Evolutionary conservation across 2,113 vertebrate genomes (phyloP).

Genomic region (Engraulis encrasicolus): DNA sequence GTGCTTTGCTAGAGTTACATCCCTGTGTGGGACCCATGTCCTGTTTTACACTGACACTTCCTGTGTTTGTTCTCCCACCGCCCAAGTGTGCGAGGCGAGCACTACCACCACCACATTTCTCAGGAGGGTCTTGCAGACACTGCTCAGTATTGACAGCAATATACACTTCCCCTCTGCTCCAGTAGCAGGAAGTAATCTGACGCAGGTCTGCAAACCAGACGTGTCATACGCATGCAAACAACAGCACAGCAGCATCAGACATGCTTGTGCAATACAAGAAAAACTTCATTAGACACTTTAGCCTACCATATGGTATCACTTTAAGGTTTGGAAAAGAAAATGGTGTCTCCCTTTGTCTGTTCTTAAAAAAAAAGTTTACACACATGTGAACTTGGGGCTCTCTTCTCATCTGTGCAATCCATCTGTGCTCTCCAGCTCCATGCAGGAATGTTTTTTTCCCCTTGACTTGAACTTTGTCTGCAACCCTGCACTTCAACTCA

Average conservation of each 20-base stretch:
- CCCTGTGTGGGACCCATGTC: constrained; percentile 57
- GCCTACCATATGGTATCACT: neutral
- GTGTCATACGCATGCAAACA: too few species aligned
- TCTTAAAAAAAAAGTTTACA: neutral
- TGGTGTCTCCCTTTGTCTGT: neutral
- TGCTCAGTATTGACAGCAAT: constrained; percentile 1
- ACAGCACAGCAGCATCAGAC: neutral
- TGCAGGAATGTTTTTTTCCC: too few species aligned
- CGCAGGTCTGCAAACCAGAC: neutral
- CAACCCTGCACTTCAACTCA: too few species aligned
- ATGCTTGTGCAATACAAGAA: constrained; percentile 7
- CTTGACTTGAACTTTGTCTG: too few species aligned
- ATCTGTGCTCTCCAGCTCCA: neutral
- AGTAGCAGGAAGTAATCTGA: neutral
- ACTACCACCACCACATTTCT: neutral
- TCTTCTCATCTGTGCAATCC: neutral
- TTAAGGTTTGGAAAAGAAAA: neutral
- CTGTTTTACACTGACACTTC: constrained; percentile 54
- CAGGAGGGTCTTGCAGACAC: neutral
- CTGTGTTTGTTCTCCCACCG: constrained; percentile 48
- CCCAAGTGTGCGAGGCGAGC: neutral
- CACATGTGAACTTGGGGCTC: neutral
- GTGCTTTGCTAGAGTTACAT: constrained; percentile 33
- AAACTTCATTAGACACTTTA: neutral
- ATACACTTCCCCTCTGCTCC: constrained; percentile 5